Percentiles rank a stretch among this genome's conserved stretches.
Evolutionary conservation across 2,888 invertebrate species (phyloP).

Genomic region (Sarcophaga variegata): DNA sequence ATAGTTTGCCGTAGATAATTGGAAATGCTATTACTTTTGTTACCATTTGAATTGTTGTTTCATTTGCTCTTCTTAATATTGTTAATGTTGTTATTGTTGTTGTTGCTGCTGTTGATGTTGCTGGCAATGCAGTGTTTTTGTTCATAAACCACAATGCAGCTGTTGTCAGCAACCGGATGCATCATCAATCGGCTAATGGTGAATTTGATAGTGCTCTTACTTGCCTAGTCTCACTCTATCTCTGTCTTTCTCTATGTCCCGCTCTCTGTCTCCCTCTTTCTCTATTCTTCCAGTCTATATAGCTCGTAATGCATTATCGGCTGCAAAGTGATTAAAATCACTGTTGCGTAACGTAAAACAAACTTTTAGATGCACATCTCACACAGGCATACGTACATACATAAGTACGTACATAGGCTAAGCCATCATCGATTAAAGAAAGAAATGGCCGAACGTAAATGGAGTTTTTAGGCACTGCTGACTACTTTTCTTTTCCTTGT

Average conservation of each 20-base stretch:
- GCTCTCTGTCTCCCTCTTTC: neutral
- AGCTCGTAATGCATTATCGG: conserved; percentile 64
- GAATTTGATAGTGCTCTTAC: conserved; percentile 54
- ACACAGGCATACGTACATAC: neutral
- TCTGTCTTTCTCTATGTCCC: neutral
- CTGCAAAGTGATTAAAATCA: conserved; percentile 71
- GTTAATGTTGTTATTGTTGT: neutral
- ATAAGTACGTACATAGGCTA: neutral
- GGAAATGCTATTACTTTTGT: conserved; percentile 44
- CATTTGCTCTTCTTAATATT: neutral
- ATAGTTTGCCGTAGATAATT: conserved; percentile 58
- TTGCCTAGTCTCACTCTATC: neutral
- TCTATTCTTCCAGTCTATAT: neutral
- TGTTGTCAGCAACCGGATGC: conserved; percentile 64
- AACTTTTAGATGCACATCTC: conserved; percentile 3
- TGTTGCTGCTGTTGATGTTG: neutral
- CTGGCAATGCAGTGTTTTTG: conserved; percentile 25
- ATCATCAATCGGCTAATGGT: conserved; percentile 62
- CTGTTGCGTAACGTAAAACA: conserved; percentile 62
- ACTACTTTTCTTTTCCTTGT: neutral
- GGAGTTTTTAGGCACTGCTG: neutral
- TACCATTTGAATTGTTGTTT: no score
- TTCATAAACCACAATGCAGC: conserved; percentile 60
- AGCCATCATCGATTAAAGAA: conserved; percentile 14
- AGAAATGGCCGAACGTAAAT: neutral